Evolutionary conservation across 1,140 invertebrate species (phyloP).

Genomic region (Drosophila kurseongensis): DNA sequence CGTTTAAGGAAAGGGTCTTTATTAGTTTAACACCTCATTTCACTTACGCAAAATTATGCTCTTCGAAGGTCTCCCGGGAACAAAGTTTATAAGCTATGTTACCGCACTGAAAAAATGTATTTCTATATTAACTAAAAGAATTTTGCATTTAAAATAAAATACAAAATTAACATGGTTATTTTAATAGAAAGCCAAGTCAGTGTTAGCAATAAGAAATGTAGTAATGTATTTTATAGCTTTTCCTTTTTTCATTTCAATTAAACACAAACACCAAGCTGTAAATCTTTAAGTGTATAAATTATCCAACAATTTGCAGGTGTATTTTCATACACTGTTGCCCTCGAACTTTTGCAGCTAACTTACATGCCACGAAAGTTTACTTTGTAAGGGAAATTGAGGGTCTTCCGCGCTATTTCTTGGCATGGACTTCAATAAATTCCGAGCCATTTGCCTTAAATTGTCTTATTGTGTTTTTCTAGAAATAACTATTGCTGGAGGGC

Average conservation of each 20-base stretch:
- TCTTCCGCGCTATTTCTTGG: background rate
- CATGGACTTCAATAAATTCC: constrained; percentile 4
- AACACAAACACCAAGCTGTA: too few relatives aligned
- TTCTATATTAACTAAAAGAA: too few relatives aligned
- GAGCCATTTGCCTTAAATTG: constrained; percentile 8
- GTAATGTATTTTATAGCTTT: too few relatives aligned
- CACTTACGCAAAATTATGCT: background rate
- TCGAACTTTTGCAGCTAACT: constrained; percentile 4
- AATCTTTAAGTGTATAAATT: constrained; percentile 1
- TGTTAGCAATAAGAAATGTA: too few relatives aligned
- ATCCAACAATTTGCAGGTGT: background rate
- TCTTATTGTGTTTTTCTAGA: background rate
- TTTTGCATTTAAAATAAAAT: too few relatives aligned
- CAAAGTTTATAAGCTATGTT: background rate
- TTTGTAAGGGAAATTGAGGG: background rate
- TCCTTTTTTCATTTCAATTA: too few relatives aligned
- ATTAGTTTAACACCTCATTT: background rate
- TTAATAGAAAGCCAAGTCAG: too few relatives aligned
- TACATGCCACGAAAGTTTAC: background rate
- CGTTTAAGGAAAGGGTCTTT: background rate
- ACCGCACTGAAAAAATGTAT: background rate
- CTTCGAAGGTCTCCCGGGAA: background rate
- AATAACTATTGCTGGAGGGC: background rate
- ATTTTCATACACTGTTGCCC: background rate
- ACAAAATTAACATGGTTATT: too few relatives aligned